Evolutionary conservation across 2,888 invertebrate genomes (phyloP).

Genomic region (Trichacis sp.): DNA sequence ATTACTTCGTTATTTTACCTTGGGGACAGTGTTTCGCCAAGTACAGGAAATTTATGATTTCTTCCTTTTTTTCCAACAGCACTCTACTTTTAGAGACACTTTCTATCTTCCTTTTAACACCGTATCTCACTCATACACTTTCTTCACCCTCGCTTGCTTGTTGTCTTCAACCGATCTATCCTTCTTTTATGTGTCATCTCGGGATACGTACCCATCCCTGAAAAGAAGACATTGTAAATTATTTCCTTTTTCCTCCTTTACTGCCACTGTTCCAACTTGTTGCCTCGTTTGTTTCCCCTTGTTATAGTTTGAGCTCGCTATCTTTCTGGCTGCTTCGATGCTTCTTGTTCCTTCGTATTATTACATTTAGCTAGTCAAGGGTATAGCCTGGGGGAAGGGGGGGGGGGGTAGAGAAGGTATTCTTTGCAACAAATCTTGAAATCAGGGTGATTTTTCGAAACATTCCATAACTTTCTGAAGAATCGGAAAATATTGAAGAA

Average conservation of each 20-base stretch:
- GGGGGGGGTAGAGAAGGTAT: too few relatives aligned
- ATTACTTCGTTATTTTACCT: constrained; percentile 2
- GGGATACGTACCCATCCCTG: background rate
- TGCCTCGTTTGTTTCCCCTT: background rate
- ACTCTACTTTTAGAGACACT: background rate
- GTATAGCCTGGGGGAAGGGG: too few relatives aligned
- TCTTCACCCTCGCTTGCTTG: background rate
- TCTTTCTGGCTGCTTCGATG: background rate
- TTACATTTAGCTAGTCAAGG: background rate
- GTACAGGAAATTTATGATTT: constrained; percentile 6
- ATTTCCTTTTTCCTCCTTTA: background rate
- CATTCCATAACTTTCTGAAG: too few relatives aligned
- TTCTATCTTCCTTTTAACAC: background rate
- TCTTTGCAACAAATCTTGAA: too few relatives aligned
- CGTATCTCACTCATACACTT: background rate
- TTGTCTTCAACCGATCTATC: background rate
- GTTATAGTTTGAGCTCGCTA: background rate
- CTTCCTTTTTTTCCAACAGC: background rate
- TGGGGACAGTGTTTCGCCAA: background rate
- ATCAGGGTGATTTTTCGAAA: too few relatives aligned
- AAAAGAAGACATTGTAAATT: constrained; percentile 1
- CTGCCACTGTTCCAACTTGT: background rate
- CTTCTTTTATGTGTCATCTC: background rate
- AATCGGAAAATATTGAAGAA: too few relatives aligned
- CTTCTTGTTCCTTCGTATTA: background rate